Evolutionary conservation across 2,888 invertebrate species (phyloP).

Genomic region (Branchipolynoe longqiensis): DNA sequence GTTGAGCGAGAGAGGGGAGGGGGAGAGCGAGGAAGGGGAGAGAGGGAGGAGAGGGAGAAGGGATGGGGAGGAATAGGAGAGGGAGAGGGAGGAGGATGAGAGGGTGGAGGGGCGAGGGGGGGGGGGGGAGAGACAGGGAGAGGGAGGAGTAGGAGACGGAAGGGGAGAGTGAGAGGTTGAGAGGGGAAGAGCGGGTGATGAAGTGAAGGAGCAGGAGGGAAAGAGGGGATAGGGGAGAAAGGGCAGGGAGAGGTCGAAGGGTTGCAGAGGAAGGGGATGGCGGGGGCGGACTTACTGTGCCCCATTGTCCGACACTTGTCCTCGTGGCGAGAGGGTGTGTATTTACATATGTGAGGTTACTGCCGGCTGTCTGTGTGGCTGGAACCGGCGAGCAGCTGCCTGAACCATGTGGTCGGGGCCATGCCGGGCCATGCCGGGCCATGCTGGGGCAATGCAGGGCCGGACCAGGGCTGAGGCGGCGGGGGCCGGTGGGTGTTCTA

Average conservation of each 20-base stretch:
- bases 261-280: too few relatives aligned
- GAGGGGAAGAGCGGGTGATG: not conserved
- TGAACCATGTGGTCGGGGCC: too few relatives aligned
- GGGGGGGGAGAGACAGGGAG: not conserved
- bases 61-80: not conserved
- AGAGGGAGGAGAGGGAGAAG: not conserved
- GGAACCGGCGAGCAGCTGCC: too few relatives aligned
- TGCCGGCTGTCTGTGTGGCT: too few relatives aligned
- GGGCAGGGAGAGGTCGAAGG: not conserved
- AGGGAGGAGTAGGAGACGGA: not conserved
- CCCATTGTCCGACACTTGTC: too few relatives aligned
- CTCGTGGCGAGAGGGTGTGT: too few relatives aligned
- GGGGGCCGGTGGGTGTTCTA: too few relatives aligned
- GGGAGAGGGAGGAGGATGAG: not conserved
- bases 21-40: not conserved
- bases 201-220: not conserved
- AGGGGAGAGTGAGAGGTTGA: not conserved
- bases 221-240: not conserved
- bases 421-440: too few relatives aligned
- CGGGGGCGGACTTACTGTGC: too few relatives aligned
- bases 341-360: too few relatives aligned
- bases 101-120: not conserved
- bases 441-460: too few relatives aligned
- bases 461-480: too few relatives aligned
- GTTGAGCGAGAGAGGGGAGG: not conserved